Percentiles rank a stretch among this genome's conserved stretches.
Evolutionary conservation across 1,140 invertebrate species (phyloP).

Genomic region (Hylaeus volcanicus): DNA sequence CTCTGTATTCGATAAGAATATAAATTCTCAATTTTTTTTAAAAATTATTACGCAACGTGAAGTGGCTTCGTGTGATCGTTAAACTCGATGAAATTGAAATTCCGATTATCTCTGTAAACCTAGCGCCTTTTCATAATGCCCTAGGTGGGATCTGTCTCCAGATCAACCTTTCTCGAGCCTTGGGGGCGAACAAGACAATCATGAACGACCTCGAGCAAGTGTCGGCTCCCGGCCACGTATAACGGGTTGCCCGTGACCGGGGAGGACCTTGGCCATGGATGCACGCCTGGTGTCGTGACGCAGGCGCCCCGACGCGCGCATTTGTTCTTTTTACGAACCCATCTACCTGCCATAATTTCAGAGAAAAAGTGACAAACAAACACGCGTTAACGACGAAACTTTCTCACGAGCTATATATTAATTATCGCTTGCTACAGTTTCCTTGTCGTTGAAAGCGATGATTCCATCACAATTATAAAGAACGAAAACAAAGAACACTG

Average conservation of each 20-base stretch:
- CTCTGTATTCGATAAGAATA: too few relatives aligned
- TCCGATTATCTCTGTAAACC: not conserved
- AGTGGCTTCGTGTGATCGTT: too few relatives aligned
- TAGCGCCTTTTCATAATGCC: constrained; percentile 15
- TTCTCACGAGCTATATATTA: not conserved
- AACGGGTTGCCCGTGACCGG: constrained; percentile 76
- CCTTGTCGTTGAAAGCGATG: too few relatives aligned
- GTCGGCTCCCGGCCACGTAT: constrained; percentile 51
- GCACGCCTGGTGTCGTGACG: constrained; percentile 46
- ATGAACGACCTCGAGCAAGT: constrained; percentile 58
- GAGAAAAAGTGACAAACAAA: not conserved
- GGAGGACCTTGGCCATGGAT: constrained; percentile 77
- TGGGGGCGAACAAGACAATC: constrained; percentile 39
- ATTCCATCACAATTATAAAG: too few relatives aligned
- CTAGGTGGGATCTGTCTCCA: not conserved
- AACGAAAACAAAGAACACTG: too few relatives aligned
- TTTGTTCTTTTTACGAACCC: constrained; percentile 16
- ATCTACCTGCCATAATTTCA: not conserved
- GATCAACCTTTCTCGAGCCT: constrained; percentile 37
- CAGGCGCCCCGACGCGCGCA: constrained; percentile 42
- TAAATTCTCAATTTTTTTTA: too few relatives aligned
- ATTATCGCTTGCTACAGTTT: not conserved
- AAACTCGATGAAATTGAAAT: not conserved
- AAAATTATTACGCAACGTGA: too few relatives aligned
- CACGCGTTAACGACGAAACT: not conserved